Conservation (phyloP, 2,113 vertebrate species). For the Plestiodon gilberti region DNA sequence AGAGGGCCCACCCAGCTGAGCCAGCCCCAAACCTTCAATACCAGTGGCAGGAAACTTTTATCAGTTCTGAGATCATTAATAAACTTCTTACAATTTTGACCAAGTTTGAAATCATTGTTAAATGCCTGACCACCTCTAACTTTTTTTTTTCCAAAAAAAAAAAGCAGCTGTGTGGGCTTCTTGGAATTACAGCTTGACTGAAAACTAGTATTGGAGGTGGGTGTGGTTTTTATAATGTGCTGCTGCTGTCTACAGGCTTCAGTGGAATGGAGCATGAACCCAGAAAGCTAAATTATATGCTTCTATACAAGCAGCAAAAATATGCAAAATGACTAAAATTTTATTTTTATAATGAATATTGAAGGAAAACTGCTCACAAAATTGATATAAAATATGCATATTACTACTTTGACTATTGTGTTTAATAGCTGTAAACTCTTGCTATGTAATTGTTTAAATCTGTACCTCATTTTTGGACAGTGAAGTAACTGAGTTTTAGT, state of each 20-base stretch:
- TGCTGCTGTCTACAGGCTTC: neutral
- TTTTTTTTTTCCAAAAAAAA: slow-evolving; percentile 29
- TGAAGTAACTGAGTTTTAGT: neutral
- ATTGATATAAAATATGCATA: too few relatives aligned
- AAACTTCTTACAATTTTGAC: slow-evolving; percentile 38
- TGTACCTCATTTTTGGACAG: neutral
- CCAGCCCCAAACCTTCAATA: too few relatives aligned
- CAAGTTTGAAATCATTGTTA: slow-evolving; percentile 59
- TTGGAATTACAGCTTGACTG: slow-evolving; percentile 47
- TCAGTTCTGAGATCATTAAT: slow-evolving; percentile 57
- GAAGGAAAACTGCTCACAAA: neutral
- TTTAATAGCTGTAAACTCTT: neutral
- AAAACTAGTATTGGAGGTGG: slow-evolving; percentile 15
- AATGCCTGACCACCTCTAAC: slow-evolving; percentile 45
- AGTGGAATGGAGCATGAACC: neutral
- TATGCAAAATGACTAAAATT: neutral
- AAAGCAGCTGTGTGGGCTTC: slow-evolving; percentile 40
- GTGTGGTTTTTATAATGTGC: slow-evolving; percentile 47
- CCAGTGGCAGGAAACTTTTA: slow-evolving; percentile 56
- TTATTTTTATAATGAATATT: neutral
- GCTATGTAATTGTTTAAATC: neutral
- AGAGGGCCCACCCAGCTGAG: too few relatives aligned
- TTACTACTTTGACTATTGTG: neutral
- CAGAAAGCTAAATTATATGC: neutral
- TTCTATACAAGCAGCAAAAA: neutral